Conservation (phyloP, 2,888 invertebrate genomes). For the Polia nebulosa region DNA sequence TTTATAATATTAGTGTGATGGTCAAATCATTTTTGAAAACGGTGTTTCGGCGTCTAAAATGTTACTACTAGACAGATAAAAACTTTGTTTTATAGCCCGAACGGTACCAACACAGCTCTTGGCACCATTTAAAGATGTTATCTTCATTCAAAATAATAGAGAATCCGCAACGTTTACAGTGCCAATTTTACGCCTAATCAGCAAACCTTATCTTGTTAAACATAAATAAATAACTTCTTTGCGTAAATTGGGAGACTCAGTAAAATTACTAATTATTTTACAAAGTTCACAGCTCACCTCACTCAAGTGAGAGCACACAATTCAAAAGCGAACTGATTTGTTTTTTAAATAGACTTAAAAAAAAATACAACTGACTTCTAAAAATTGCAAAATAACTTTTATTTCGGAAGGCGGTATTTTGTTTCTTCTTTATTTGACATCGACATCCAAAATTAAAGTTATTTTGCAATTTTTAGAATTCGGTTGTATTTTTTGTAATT, state of each 20-base stretch:
- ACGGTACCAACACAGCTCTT: slow-evolving; percentile 23
- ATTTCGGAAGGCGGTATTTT: no score
- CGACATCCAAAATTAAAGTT: no score
- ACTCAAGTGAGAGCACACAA: neutral
- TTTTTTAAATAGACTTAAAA: no score
- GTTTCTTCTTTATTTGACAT: no score
- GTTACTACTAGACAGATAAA: no score
- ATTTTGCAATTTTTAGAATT: no score
- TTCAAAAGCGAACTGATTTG: no score
- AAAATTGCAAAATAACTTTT: no score
- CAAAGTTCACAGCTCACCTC: neutral
- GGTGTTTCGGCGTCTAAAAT: neutral
- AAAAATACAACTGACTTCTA: no score
- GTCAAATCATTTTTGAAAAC: no score
- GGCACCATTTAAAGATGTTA: slow-evolving; percentile 34
- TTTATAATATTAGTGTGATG: no score
- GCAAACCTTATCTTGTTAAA: neutral
- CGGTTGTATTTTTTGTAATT: no score
- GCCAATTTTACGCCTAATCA: slow-evolving; percentile 40
- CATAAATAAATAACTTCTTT: neutral
- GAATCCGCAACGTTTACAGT: neutral
- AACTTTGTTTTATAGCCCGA: neutral
- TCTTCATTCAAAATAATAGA: slow-evolving; percentile 39
- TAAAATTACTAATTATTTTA: neutral
- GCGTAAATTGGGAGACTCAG: neutral